A percentile compares a stretch with the other conserved stretches of the same genome.
Conservation (phyloP, 35 echinoderm and acorn worm genomes). For the Holothuria glaberrima region DNA sequence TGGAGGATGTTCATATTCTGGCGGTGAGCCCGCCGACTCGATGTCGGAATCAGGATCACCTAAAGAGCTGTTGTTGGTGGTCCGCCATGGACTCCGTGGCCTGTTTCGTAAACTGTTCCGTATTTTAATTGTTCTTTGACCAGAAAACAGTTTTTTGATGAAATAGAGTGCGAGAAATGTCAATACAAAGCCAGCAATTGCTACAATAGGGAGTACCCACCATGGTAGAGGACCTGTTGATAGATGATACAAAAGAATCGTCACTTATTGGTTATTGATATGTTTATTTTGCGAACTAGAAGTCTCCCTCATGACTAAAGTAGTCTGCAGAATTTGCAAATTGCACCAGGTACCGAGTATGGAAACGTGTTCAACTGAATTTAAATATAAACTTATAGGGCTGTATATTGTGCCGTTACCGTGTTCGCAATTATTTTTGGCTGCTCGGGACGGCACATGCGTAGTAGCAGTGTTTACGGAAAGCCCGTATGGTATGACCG, state of each 20-base stretch:
- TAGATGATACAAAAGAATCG: not conserved
- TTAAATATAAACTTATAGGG: too few species aligned
- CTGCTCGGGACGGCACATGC: too few species aligned
- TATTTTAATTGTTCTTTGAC: slow-evolving; percentile 37
- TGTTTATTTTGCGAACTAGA: too few species aligned
- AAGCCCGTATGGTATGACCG: too few species aligned
- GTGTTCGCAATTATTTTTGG: too few species aligned
- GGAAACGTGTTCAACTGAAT: too few species aligned
- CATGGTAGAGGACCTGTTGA: slow-evolving; percentile 11
- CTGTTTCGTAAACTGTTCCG: slow-evolving; percentile 41
- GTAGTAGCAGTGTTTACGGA: too few species aligned
- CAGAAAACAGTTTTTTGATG: slow-evolving; percentile 12
- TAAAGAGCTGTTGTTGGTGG: not conserved
- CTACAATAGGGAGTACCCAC: slow-evolving; percentile 33
- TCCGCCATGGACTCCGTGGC: slow-evolving; percentile 28
- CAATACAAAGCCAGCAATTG: not conserved
- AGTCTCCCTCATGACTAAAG: too few species aligned
- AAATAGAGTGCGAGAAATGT: slow-evolving; percentile 2
- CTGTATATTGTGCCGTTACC: too few species aligned
- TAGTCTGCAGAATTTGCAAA: too few species aligned
- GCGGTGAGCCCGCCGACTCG: not conserved
- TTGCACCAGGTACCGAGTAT: too few species aligned
- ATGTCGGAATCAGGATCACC: not conserved
- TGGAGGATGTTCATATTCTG: slow-evolving; percentile 9
- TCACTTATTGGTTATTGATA: too few species aligned